phyloP scores from a whole-genome alignment of 37 sponge, comb jelly and placozoan genomes.

The Hormiphora californensis region DNA sequence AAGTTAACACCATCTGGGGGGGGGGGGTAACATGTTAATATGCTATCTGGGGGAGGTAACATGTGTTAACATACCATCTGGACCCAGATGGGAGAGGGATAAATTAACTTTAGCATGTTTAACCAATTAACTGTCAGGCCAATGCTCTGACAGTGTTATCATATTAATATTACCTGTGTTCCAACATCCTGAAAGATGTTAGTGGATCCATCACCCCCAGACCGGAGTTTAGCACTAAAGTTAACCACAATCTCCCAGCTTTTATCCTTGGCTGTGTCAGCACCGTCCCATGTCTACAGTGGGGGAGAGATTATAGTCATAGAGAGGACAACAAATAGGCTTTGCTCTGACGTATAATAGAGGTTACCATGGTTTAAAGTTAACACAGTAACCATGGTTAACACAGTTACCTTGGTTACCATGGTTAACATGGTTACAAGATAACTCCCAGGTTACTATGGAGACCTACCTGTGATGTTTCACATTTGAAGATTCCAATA shows the following conservation, averaged over 20 bases:
- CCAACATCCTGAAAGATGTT: conserved; percentile 17
- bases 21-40: not conserved
- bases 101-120: not conserved
- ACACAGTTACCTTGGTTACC: too few species aligned
- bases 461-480: not conserved
- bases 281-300: not conserved
- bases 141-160: not conserved
- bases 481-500: conserved; percentile 15
- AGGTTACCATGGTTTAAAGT: not conserved
- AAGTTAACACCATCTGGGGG: conserved; percentile 14
- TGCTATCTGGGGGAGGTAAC: not conserved
- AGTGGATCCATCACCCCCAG: not conserved
- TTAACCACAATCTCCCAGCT: not conserved
- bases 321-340: too few species aligned
- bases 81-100: not conserved
- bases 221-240: conserved; percentile 1
- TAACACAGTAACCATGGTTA: not conserved
- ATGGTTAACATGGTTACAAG: not conserved
- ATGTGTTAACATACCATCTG: too few species aligned
- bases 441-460: not conserved
- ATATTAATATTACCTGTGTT: not conserved
- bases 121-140: not conserved
- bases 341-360: too few species aligned
- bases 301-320: not conserved
- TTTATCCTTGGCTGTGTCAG: not conserved